Evolutionary conservation across 2,797 vertebrate genomes (phyloP).

Genomic region (Rhinella marina): DNA sequence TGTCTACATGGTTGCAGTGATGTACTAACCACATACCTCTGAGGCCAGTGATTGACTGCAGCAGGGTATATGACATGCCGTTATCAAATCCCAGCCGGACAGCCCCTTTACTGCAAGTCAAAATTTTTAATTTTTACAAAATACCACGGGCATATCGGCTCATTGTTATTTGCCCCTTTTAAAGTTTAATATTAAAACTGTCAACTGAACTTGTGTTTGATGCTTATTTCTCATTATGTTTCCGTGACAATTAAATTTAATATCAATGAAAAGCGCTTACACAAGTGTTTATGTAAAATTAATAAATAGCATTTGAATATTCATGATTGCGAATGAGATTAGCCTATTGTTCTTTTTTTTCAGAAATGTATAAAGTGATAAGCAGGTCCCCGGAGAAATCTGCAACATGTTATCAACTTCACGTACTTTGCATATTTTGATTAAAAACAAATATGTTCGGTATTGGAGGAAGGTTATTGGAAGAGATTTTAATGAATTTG

Average conservation of each 20-base stretch:
- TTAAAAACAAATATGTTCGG: conserved; percentile 63
- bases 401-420: conserved; percentile 55
- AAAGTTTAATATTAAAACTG: conserved; percentile 36
- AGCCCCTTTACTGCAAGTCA: not conserved
- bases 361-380: conserved; percentile 61
- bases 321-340: conserved; percentile 63
- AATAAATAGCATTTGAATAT: conserved; percentile 65
- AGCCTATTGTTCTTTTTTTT: conserved; percentile 55
- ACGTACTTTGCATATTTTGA: conserved; percentile 63
- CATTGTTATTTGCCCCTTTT: not conserved
- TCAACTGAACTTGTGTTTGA: conserved; percentile 49
- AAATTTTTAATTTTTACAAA: not conserved
- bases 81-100: too few relatives aligned
- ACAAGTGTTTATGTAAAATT: conserved; percentile 62
- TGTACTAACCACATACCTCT: too few relatives aligned
- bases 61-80: too few relatives aligned
- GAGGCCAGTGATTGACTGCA: too few relatives aligned
- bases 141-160: not conserved
- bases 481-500: conserved; percentile 58
- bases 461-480: conserved; percentile 50
- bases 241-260: conserved; percentile 65
- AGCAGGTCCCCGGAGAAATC: conserved; percentile 62
- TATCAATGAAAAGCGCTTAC: conserved; percentile 66
- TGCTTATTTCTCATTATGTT: conserved; percentile 44
- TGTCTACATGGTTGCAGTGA: too few relatives aligned